Conservation (phyloP, 2,888 invertebrate genomes). For the Ceraclea dissimilis region DNA sequence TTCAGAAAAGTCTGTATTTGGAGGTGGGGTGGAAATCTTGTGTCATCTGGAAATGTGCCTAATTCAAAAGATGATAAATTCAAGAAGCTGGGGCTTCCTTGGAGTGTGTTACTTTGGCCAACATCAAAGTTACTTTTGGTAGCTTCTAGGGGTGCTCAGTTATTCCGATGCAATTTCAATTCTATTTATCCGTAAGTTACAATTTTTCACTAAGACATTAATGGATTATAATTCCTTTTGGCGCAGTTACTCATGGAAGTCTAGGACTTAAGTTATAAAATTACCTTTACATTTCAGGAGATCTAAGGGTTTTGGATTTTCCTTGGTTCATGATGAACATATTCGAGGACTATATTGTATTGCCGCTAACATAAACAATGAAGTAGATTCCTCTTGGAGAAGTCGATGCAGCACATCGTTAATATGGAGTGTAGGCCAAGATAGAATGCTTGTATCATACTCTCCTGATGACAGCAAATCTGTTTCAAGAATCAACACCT, state of each 20-base stretch:
- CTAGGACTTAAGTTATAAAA: background rate
- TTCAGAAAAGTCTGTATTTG: slow-evolving; percentile 53
- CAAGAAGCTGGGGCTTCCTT: slow-evolving; percentile 30
- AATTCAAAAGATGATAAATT: slow-evolving; percentile 27
- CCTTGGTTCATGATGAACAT: slow-evolving; percentile 44
- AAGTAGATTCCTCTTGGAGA: slow-evolving; percentile 13
- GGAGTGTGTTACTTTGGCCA: slow-evolving; percentile 54
- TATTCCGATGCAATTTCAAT: slow-evolving; percentile 56
- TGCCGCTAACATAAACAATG: slow-evolving; percentile 34
- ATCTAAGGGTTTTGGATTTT: slow-evolving; percentile 9
- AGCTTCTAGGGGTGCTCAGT: slow-evolving; percentile 52
- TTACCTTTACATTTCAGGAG: slow-evolving; percentile 2
- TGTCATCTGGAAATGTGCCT: slow-evolving; percentile 29
- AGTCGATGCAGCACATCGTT: slow-evolving; percentile 27
- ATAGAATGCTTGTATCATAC: slow-evolving; percentile 50
- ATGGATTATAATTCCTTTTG: too few relatives aligned
- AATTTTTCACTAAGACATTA: too few relatives aligned
- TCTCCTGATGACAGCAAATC: slow-evolving; percentile 35
- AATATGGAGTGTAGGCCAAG: slow-evolving; percentile 56
- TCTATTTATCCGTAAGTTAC: slow-evolving; percentile 36
- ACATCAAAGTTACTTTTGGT: slow-evolving; percentile 48
- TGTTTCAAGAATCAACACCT: slow-evolving; percentile 44
- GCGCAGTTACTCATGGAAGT: background rate
- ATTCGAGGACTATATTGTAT: slow-evolving; percentile 56
- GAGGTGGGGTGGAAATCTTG: slow-evolving; percentile 54